A percentile compares a stretch with the other conserved stretches of the same genome.
Conservation (phyloP, 2,888 invertebrate species). For the Frankliniella intonsa region DNA sequence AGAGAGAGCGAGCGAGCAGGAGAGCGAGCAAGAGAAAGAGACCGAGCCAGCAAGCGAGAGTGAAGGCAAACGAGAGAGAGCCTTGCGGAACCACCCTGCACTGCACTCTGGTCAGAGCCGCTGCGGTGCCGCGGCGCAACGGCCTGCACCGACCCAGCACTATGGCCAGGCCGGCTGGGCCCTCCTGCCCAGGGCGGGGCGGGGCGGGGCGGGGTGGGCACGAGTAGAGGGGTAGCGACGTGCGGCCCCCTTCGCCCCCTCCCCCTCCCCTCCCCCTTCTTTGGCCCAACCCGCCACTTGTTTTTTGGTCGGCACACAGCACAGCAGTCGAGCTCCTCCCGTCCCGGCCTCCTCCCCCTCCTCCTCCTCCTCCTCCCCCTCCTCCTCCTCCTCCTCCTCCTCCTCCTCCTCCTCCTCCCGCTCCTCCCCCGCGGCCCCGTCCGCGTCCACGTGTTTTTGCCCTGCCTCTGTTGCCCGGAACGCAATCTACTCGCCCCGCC, state of each 20-base stretch:
- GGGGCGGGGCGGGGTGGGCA: too few species aligned
- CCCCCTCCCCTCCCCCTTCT: not conserved
- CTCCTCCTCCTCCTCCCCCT: not conserved
- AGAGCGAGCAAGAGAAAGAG: too few species aligned
- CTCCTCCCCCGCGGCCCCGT: not conserved
- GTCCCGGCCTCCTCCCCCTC: not conserved
- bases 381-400: not conserved
- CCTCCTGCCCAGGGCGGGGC: too few species aligned
- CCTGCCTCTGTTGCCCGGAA: constrained; percentile 23
- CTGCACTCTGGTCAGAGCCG: too few species aligned
- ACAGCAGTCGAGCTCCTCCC: not conserved
- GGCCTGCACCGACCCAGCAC: too few species aligned
- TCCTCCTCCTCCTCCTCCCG: not conserved
- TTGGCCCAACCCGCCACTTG: not conserved
- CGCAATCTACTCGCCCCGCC: constrained; percentile 25
- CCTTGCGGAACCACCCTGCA: too few species aligned
- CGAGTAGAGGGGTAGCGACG: too few species aligned
- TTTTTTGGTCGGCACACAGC: not conserved
- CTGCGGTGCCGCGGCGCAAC: too few species aligned
- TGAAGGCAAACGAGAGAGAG: too few species aligned
- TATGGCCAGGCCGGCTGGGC: too few species aligned
- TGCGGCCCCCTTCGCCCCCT: not conserved
- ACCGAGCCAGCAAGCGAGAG: too few species aligned
- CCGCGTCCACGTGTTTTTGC: constrained; percentile 12
- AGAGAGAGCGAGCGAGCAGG: too few species aligned